Evolutionary conservation across 2,797 vertebrate genomes (phyloP).

Genomic region (Babyrousa celebensis): DNA sequence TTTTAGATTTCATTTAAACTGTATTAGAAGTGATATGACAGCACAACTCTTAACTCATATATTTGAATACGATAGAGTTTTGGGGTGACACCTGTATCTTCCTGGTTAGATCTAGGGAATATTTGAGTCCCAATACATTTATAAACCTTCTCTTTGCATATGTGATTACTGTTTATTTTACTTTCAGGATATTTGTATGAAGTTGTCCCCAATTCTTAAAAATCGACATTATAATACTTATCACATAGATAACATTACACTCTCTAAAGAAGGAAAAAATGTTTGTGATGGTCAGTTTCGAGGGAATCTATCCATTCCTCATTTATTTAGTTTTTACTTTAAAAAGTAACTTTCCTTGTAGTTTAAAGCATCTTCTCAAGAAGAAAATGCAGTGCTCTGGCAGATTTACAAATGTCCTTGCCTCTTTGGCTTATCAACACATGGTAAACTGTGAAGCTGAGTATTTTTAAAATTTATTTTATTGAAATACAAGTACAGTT

Average conservation of each 20-base stretch:
- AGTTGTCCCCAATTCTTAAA: neutral
- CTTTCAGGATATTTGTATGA: neutral
- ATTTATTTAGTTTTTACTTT: slow-evolving; percentile 13
- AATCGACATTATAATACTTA: neutral
- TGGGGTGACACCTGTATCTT: neutral
- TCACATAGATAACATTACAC: neutral
- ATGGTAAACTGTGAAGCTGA: neutral
- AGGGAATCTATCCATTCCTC: neutral
- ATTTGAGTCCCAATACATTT: neutral
- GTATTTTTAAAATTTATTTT: neutral
- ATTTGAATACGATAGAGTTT: neutral
- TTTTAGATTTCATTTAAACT: neutral
- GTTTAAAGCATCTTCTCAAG: neutral
- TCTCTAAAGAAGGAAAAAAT: neutral
- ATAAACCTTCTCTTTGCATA: neutral
- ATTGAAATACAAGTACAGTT: no score
- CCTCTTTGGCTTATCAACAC: neutral
- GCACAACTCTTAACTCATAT: neutral
- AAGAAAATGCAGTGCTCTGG: neutral
- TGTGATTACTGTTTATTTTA: neutral
- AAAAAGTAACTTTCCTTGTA: neutral
- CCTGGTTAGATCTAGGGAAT: neutral
- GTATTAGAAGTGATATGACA: neutral
- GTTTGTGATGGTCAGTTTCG: neutral
- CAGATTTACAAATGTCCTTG: neutral